Evolutionary conservation across 2,797 vertebrate genomes (phyloP), one percentile per base, ranked within the genome.

Genomic region (Danio choprae): DNA sequence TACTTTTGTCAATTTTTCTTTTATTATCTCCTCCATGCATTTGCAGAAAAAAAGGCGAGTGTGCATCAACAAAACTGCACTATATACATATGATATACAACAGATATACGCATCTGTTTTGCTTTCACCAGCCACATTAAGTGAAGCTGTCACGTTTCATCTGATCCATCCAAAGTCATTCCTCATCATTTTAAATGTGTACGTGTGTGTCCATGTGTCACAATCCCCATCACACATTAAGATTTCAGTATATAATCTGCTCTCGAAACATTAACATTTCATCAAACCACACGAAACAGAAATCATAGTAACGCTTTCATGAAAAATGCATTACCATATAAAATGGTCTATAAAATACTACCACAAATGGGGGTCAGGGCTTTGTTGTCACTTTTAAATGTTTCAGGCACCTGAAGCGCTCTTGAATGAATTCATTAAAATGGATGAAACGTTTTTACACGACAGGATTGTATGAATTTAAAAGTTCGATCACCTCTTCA

Each of bases 241-340:
- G 10, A 46, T 80, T 79, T 76, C 50, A 72, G 59, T 67, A 48
- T 22, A 36, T 68, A 46, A 74, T 53, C 60, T 69, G 38, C 15
- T 73, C 69, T 62, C 80, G 3, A 20, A 65, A 65, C 82, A 80
- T 84, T 84, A 82, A 84, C 73, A 80, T 82, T 84, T 84, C 69
- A 84, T 82, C 56, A 58, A 80, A 70, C 62, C n/a, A 15, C 60
- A 53, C 2, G 15, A 20, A 59, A 48, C 22, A 67, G 68, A 81
- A 76, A 70, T 58, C 63, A 70, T 56, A 77, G 59, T 75, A 55
- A 75, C 67, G 46, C 77, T 48, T 40, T 80, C 41, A 83, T 83
- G 48, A 83, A 78, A 81, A 41, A 83, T 60, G 36, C 18, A 85
- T 75, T 40, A 43, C 3, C n/a, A 43, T 73, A n/a, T n/a, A n/a